These are phyloP conservation scores for Solenopsis invicta DNA, from an alignment of 1,140 invertebrate genomes.

Conservation along the genomic window DNA sequence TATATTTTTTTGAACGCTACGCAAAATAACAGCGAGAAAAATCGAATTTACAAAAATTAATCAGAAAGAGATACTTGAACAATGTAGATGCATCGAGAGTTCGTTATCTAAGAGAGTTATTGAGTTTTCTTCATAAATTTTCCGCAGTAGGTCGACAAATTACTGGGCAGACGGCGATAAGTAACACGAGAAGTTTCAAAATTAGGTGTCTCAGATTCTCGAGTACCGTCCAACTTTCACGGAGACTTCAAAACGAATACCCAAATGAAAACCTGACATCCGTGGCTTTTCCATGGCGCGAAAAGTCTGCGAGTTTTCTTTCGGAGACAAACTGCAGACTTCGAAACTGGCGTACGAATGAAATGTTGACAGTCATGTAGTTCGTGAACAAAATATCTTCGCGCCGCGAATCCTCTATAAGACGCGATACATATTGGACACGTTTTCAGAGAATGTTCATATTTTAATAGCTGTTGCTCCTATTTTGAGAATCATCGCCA, in stretches of 20 bases:
- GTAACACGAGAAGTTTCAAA: conserved; percentile 57
- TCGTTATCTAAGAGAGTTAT: conserved; percentile 24
- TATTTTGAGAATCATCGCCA: neutral
- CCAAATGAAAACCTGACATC: conserved; percentile 57
- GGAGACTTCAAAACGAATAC: conserved; percentile 57
- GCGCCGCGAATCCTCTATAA: neutral
- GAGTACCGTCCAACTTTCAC: conserved; percentile 35
- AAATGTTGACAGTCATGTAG: conserved; percentile 49
- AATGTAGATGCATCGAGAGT: conserved; percentile 30
- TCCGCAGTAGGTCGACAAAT: conserved; percentile 50
- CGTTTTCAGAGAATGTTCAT: neutral
- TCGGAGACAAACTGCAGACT: conserved; percentile 47
- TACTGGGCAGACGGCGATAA: conserved; percentile 42
- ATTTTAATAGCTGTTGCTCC: neutral
- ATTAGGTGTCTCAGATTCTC: conserved; percentile 52
- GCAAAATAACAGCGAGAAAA: neutral
- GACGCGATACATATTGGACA: neutral
- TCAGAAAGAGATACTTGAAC: conserved; percentile 7
- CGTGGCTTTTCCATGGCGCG: conserved; percentile 20
- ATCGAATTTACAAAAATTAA: conserved; percentile 27
- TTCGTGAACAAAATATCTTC: conserved; percentile 37
- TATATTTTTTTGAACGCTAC: too few relatives aligned
- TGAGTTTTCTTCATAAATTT: conserved; percentile 60
- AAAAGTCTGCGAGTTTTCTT: conserved; percentile 43
- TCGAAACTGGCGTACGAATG: conserved; percentile 21